phyloP scores from a whole-genome alignment of 2,113 vertebrate species.

The Chlorodrepanis virens region DNA sequence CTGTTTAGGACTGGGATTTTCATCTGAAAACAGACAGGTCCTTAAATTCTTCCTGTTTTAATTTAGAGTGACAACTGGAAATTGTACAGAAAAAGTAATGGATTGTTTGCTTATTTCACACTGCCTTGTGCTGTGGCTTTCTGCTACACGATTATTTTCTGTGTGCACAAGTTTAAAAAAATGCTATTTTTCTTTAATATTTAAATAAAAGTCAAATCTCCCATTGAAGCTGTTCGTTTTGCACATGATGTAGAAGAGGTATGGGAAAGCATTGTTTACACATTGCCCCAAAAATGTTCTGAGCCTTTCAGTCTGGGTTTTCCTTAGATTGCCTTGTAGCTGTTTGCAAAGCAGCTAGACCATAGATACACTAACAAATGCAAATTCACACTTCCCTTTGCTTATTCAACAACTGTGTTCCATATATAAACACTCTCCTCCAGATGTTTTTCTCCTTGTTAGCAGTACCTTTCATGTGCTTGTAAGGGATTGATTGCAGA shows the following conservation, averaged over 20 bases:
- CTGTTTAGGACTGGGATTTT: slow-evolving; percentile 29
- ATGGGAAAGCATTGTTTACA: neutral
- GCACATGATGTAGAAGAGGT: neutral
- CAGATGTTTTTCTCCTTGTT: slow-evolving; percentile 39
- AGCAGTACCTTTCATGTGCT: neutral
- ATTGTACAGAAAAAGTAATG: neutral
- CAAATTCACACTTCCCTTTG: neutral
- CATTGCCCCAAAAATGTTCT: neutral
- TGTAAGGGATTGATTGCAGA: neutral
- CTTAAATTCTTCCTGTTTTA: neutral
- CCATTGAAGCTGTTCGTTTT: neutral
- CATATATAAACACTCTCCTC: neutral
- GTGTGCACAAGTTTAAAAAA: neutral
- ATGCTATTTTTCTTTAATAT: neutral
- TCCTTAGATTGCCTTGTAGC: neutral
- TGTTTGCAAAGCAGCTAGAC: neutral
- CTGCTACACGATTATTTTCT: neutral
- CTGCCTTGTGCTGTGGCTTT: neutral
- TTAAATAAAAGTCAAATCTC: neutral
- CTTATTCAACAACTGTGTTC: neutral
- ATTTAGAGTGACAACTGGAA: neutral
- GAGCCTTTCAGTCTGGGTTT: neutral
- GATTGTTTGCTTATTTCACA: neutral
- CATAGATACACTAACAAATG: neutral
- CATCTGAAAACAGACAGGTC: neutral